These are phyloP conservation scores for Rallus limicola DNA, from an alignment of 2,113 vertebrate genomes.

Conservation along the genomic window DNA sequence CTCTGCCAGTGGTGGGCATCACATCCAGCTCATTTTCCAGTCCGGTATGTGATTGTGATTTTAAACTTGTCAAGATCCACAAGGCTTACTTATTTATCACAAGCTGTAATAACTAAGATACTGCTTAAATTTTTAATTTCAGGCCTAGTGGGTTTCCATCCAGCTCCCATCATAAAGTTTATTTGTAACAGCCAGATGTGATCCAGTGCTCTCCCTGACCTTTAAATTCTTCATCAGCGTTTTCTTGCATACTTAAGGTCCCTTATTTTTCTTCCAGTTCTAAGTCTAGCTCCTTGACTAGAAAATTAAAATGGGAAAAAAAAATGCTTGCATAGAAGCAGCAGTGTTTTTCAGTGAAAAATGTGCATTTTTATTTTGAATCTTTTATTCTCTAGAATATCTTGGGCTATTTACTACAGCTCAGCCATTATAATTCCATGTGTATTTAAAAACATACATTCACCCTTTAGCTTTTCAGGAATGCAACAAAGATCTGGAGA, in stretches of 20 bases:
- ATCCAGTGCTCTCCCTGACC: fast-evolving
- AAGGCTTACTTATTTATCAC: neutral
- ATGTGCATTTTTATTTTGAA: neutral
- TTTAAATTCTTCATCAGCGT: neutral
- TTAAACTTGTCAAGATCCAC: neutral
- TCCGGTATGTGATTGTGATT: neutral
- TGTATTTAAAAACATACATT: neutral
- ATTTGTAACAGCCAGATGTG: neutral
- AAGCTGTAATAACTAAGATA: neutral
- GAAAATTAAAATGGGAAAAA: too few relatives aligned
- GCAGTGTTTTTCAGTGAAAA: neutral
- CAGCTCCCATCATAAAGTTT: neutral
- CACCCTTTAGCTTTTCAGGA: neutral
- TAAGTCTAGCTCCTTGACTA: neutral
- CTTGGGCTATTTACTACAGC: neutral
- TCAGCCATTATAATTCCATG: neutral
- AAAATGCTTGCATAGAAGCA: neutral
- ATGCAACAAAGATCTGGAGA: neutral
- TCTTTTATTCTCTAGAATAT: neutral
- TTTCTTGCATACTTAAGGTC: neutral
- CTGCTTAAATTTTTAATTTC: neutral
- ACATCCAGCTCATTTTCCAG: neutral
- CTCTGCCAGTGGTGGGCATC: neutral
- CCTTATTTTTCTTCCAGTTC: neutral
- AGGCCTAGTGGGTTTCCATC: neutral